phyloP scores from a whole-genome alignment of 2,113 vertebrate species.

The Sorex fumeus region DNA sequence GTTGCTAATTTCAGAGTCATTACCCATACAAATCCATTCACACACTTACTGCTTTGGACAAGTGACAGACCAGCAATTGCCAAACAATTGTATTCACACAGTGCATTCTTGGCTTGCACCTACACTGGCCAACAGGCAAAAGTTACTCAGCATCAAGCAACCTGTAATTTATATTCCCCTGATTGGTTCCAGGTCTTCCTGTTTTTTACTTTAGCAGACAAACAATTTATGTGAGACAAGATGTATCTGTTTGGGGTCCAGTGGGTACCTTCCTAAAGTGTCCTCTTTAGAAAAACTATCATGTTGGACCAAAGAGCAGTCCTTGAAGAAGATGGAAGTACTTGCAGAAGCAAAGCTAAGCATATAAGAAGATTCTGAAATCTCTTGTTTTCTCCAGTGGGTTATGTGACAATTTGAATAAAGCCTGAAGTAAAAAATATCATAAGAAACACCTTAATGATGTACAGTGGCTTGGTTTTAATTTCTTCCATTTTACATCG shows the following conservation, averaged over 20 bases:
- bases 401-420: constrained; percentile 36
- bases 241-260: constrained; percentile 64
- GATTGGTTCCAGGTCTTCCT: constrained; percentile 77
- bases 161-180: constrained; percentile 84
- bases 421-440: constrained; percentile 3
- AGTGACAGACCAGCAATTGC: constrained; percentile 86
- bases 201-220: constrained; percentile 82
- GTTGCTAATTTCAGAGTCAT: constrained; percentile 88
- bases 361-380: not conserved
- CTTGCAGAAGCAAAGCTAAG: constrained; percentile 16
- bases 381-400: not conserved
- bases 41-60: constrained; percentile 88
- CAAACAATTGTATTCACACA: constrained; percentile 84
- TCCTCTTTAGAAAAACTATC: constrained; percentile 2
- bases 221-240: constrained; percentile 80
- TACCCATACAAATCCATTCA: constrained; percentile 88
- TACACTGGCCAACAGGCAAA: constrained; percentile 83
- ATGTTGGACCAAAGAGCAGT: constrained; percentile 64
- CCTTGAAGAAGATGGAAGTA: constrained; percentile 69
- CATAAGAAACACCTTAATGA: not conserved
- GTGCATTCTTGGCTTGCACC: constrained; percentile 85
- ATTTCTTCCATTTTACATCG: not conserved
- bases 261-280: constrained; percentile 34
- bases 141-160: constrained; percentile 78
- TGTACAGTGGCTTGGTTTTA: not conserved